Conservation (phyloP, 37 sponge, comb jelly and placozoan species). For the Theonella swinhoei region DNA sequence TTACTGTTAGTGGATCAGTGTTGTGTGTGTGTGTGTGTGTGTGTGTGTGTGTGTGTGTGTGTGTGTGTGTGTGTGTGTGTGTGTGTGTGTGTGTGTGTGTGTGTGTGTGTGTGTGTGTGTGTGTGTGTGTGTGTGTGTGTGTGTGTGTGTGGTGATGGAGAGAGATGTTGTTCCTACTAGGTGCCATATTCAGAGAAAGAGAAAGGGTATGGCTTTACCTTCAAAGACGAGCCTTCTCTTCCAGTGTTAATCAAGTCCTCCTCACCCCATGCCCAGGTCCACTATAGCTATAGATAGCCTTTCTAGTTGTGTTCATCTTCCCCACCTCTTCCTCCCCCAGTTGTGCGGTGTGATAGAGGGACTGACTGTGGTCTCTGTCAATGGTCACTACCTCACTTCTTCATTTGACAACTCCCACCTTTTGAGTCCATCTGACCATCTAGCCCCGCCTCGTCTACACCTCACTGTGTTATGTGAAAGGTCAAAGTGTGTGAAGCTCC, state of each 20-base stretch:
- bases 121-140: too few species aligned
- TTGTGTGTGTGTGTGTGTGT: conserved; percentile 1
- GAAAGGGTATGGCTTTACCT: conserved; percentile 43
- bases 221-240: neutral
- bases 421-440: neutral
- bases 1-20: conserved; percentile 23
- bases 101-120: too few species aligned
- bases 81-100: too few species aligned
- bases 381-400: conserved; percentile 27
- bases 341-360: conserved; percentile 40
- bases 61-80: conserved; percentile 22
- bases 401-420: neutral
- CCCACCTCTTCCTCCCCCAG: conserved; percentile 23
- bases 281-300: neutral
- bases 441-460: conserved; percentile 4
- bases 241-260: conserved; percentile 31
- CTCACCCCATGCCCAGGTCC: conserved; percentile 36
- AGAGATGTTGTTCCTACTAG: too few species aligned
- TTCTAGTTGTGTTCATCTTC: neutral
- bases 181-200: neutral
- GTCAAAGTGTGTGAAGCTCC: neutral
- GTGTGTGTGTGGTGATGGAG: too few species aligned
- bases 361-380: conserved; percentile 45
- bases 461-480: conserved; percentile 14
- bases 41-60: conserved; percentile 8